Percentiles rank a stretch among this genome's conserved stretches.
Evolutionary conservation across 2,888 invertebrate genomes (phyloP).

Genomic region (Tigriopus californicus): DNA sequence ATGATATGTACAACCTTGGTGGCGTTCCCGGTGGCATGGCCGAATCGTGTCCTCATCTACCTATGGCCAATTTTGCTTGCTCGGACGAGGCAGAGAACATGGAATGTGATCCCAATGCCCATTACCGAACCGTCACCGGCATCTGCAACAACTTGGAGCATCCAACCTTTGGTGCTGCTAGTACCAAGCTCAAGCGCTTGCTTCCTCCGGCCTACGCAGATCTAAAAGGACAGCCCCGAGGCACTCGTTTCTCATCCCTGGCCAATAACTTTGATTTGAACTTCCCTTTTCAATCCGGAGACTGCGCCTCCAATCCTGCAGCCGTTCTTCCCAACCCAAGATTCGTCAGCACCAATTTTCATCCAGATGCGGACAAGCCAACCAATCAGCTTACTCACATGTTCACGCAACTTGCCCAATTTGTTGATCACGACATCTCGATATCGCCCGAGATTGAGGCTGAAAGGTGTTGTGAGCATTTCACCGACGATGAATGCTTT

Average conservation of each 20-base stretch:
- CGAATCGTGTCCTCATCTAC: too few relatives aligned
- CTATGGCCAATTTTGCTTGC: too few relatives aligned
- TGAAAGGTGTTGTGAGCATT: background rate
- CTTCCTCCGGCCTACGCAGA: background rate
- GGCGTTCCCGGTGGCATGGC: too few relatives aligned
- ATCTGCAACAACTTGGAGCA: slow-evolving; percentile 2
- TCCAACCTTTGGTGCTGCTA: background rate
- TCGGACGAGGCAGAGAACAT: too few relatives aligned
- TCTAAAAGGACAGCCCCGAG: too few relatives aligned
- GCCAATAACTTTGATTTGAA: too few relatives aligned
- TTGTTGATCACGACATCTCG: slow-evolving; percentile 80
- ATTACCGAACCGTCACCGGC: background rate
- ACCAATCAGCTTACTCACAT: background rate
- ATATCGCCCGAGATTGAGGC: slow-evolving; percentile 61
- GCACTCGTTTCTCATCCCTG: too few relatives aligned
- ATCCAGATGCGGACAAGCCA: background rate
- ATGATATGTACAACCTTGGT: too few relatives aligned
- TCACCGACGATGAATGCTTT: slow-evolving; percentile 49
- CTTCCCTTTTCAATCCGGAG: too few relatives aligned
- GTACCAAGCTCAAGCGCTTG: background rate
- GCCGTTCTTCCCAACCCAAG: background rate
- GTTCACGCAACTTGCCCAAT: slow-evolving; percentile 1
- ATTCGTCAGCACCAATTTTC: background rate
- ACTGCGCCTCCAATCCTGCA: too few relatives aligned
- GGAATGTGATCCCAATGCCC: too few relatives aligned